A percentile compares a stretch with the other conserved stretches of the same genome.
These are phyloP conservation scores for Phalacrocorax aristotelis DNA, from an alignment of 2,113 vertebrate species.

Conservation along the genomic window DNA sequence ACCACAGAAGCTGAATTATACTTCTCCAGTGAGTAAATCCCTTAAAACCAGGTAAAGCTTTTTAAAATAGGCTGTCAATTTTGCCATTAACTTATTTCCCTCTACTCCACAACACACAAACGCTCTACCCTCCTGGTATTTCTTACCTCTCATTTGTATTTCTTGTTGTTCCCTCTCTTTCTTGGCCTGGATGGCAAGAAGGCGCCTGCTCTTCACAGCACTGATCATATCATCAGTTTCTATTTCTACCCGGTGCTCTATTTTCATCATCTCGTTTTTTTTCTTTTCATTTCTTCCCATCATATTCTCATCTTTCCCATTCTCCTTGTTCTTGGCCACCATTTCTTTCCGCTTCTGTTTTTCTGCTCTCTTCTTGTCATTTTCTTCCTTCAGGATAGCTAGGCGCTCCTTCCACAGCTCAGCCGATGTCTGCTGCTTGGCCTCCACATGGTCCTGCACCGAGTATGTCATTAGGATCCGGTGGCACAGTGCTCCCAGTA, in stretches of 20 bases:
- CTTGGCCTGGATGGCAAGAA: constrained; percentile 92
- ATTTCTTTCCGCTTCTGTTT: constrained; percentile 89
- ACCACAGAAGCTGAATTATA: background rate
- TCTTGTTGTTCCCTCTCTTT: constrained; percentile 92
- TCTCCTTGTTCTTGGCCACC: constrained; percentile 84
- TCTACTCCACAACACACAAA: background rate
- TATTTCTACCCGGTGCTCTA: constrained; percentile 58
- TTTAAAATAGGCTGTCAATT: background rate
- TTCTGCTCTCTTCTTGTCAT: constrained; percentile 91
- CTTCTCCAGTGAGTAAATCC: background rate
- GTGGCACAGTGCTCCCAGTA: constrained; percentile 90
- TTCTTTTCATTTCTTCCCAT: constrained; percentile 80
- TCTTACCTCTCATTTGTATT: constrained; percentile 88
- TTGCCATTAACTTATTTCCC: background rate
- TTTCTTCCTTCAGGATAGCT: constrained; percentile 90
- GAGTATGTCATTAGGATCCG: constrained; percentile 98
- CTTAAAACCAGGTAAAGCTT: background rate
- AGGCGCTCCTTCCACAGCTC: constrained; percentile 96
- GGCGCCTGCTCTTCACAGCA: constrained; percentile 90
- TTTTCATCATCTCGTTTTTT: constrained; percentile 70
- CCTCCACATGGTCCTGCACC: constrained; percentile 92
- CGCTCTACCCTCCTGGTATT: background rate
- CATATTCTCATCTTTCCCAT: constrained; percentile 67
- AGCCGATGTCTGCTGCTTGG: constrained; percentile 86
- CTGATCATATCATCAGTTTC: constrained; percentile 92